These are phyloP conservation scores for Ornithorhynchus anatinus DNA, from an alignment of 2,113 vertebrate species.

Conservation along the genomic window DNA sequence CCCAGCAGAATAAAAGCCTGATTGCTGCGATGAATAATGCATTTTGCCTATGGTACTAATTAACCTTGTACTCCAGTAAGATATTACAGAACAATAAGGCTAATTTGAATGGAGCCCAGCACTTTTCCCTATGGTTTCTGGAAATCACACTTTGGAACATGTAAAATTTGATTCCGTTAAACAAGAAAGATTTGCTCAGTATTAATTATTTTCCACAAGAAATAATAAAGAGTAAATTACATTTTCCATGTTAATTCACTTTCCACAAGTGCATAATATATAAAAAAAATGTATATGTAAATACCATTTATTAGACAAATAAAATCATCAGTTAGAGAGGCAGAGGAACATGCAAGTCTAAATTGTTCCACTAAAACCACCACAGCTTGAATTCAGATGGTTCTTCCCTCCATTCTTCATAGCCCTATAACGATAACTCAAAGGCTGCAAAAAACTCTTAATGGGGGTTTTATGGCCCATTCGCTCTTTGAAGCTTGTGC, in stretches of 20 bases:
- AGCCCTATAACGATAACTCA: too few relatives aligned
- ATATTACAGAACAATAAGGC: slow-evolving; percentile 66
- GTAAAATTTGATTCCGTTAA: slow-evolving; percentile 29
- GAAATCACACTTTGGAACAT: slow-evolving; percentile 38
- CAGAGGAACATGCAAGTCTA: neutral
- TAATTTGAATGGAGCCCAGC: slow-evolving; percentile 66
- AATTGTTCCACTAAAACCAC: neutral
- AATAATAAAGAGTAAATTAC: slow-evolving; percentile 5
- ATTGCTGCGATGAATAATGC: slow-evolving; percentile 71
- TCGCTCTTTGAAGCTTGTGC: too few relatives aligned
- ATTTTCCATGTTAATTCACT: neutral
- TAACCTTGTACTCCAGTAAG: slow-evolving; percentile 70
- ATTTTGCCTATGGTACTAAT: slow-evolving; percentile 70
- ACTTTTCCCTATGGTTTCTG: slow-evolving; percentile 54
- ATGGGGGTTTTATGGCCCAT: too few relatives aligned
- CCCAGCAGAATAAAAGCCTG: slow-evolving; percentile 60
- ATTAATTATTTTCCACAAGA: slow-evolving; percentile 3
- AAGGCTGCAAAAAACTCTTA: too few relatives aligned
- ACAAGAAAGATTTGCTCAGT: slow-evolving; percentile 8
- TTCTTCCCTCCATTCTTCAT: too few relatives aligned
- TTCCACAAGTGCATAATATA: neutral
- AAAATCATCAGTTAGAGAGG: neutral
- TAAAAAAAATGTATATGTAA: neutral
- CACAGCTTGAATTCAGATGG: neutral
- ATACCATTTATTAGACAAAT: neutral